Conservation (phyloP, 2,113 vertebrate genomes). For the Urocitellus parryii region DNA sequence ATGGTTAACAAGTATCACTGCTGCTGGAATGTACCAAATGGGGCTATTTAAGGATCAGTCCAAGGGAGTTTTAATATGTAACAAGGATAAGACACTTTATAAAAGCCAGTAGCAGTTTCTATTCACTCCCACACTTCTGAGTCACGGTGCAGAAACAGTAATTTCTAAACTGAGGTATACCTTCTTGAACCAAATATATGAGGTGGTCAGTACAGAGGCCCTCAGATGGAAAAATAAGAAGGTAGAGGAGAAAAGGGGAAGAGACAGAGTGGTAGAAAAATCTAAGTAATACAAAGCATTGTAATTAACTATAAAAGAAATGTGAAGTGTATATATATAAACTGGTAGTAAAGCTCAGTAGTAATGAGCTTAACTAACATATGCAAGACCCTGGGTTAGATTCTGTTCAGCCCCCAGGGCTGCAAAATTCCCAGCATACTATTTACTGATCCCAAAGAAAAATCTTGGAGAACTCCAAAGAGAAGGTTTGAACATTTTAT, state of each 20-base stretch:
- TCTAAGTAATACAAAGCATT: not conserved
- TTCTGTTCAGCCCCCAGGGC: too few relatives aligned
- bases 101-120: slow-evolving; percentile 5
- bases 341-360: not conserved
- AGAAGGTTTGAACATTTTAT: too few relatives aligned
- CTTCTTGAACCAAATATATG: not conserved
- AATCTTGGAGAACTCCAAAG: too few relatives aligned
- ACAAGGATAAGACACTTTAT: slow-evolving; percentile 11
- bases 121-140: not conserved
- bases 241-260: not conserved
- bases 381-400: not conserved
- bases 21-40: not conserved
- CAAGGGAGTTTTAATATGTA: not conserved
- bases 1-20: not conserved
- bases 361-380: not conserved
- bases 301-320: not conserved
- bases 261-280: not conserved
- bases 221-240: not conserved
- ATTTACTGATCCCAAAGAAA: too few relatives aligned
- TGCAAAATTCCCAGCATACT: too few relatives aligned
- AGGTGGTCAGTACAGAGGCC: not conserved
- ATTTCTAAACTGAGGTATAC: not conserved
- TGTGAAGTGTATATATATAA: not conserved
- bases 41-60: not conserved
- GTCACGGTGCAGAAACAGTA: slow-evolving; percentile 4